Evolutionary conservation across 2,113 vertebrate genomes (phyloP).

Genomic region (Charadrius vociferus): DNA sequence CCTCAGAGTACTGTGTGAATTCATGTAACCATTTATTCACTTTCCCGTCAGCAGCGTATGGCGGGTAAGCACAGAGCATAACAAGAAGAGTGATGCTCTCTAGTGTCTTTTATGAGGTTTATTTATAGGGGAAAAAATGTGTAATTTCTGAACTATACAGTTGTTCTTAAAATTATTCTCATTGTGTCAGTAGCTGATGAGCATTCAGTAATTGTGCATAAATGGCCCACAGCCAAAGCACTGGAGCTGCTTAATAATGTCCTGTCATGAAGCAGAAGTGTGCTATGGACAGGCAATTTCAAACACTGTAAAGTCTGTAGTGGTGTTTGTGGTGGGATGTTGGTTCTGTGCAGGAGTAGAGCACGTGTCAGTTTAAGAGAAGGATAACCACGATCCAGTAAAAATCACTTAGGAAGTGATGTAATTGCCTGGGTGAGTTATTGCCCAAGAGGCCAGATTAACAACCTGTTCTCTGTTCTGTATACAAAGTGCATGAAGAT

Average conservation of each 20-base stretch:
- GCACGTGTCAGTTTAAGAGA: background rate
- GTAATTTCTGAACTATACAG: background rate
- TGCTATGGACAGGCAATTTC: background rate
- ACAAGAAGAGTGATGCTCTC: background rate
- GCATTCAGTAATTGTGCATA: background rate
- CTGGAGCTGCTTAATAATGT: background rate
- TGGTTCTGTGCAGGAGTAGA: background rate
- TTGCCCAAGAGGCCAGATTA: background rate
- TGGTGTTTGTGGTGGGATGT: background rate
- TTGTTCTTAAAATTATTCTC: background rate
- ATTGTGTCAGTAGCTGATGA: background rate
- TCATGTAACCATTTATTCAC: fast-evolving
- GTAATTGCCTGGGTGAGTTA: background rate
- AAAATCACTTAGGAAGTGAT: background rate
- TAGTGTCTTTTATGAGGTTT: background rate
- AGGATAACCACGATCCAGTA: background rate
- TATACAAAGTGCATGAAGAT: background rate
- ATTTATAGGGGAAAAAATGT: background rate
- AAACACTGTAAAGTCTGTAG: background rate
- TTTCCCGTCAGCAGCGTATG: background rate
- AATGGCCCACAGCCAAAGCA: background rate
- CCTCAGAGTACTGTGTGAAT: background rate
- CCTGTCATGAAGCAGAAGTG: background rate
- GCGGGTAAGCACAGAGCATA: background rate
- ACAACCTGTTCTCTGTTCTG: background rate